Evolutionary conservation across 2,888 invertebrate species (phyloP), one percentile per base, ranked within the genome.

Genomic region (Pilophorus perplexus): DNA sequence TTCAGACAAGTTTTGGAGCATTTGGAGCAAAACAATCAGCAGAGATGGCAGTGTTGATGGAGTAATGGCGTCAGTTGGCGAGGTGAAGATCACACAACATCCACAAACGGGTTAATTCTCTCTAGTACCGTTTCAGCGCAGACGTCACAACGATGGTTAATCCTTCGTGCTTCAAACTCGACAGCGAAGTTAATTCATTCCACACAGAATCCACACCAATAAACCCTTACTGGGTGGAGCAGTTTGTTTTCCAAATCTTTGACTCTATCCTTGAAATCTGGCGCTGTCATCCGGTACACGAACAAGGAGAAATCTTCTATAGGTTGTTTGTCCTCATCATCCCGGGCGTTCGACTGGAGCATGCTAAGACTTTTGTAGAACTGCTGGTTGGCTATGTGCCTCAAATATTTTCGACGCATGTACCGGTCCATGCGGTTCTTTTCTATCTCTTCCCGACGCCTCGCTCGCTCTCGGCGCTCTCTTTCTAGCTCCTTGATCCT

Each of bases 301-400:
- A 88, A 90, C 74, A 92, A 82, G 23, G 90, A 89, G 79, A 90
- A 90, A 79, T 91, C 88, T 78, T 90, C 88, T 75, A 90, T 84
- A 68, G 89, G 86, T 37, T 52, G 52, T 33, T 74, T 73, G 25
- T 85, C 83, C 54, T 81, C 80, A 38, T 78, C 75, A 50, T 80
- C 80, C 71, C 83, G 78, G 69, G 85, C 86, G 76, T 90, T 90
- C 2, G 87, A 84, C 74, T 89, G 88, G 73, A 92, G 78, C 87
- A 92, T 88, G 77, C 88, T 89, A 79, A 92, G 82, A 76, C 90
- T 91, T 78, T 90, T 90, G 77, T 85, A 81, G 78, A 92, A 90
- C 75, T 90, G 89, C 72, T 90, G 85, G 48, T 88, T 90, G 74
- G 86, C 86, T 78, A 86, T 85, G 74, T 87, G 85, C 72, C 90